Percentiles rank a stretch among this genome's conserved stretches.
These are phyloP conservation scores for Drosophila mettleri DNA, from an alignment of 2,888 invertebrate genomes.

Conservation along the genomic window DNA sequence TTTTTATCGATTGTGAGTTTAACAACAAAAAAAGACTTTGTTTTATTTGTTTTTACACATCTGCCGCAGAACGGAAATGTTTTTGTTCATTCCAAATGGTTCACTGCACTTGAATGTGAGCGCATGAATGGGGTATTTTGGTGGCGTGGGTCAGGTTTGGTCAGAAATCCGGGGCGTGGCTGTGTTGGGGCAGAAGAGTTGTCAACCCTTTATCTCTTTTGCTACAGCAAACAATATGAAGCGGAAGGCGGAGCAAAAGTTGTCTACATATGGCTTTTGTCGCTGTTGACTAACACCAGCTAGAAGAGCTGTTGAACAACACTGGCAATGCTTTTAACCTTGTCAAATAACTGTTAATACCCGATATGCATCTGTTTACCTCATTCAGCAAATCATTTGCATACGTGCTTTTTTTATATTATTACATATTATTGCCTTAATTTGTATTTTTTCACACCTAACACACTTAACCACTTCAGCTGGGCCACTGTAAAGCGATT, in stretches of 20 bases:
- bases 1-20: constrained; percentile 38
- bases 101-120: constrained; percentile 77
- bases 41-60: constrained; percentile 66
- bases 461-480: constrained; percentile 44
- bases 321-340: not conserved
- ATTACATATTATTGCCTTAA: constrained; percentile 31
- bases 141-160: not conserved
- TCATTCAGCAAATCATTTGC: constrained; percentile 33
- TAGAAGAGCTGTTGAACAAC: constrained; percentile 4
- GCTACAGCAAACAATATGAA: constrained; percentile 59
- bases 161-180: constrained; percentile 41
- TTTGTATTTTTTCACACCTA: constrained; percentile 56
- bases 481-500: constrained; percentile 18
- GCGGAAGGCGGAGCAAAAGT: not conserved
- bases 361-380: constrained; percentile 10
- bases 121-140: not conserved
- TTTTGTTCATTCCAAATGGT: constrained; percentile 69
- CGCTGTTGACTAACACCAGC: constrained; percentile 15
- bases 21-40: constrained; percentile 29
- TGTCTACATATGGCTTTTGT: constrained; percentile 16
- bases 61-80: constrained; percentile 74
- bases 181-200: constrained; percentile 44
- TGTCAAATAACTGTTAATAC: constrained; percentile 4
- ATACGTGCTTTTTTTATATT: constrained; percentile 25
- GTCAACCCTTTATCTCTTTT: constrained; percentile 69